A percentile compares a stretch with the other conserved stretches of the same genome.
Evolutionary conservation across 2,113 vertebrate genomes (phyloP).

Genomic region (Nothocercus nigrocapillus): DNA sequence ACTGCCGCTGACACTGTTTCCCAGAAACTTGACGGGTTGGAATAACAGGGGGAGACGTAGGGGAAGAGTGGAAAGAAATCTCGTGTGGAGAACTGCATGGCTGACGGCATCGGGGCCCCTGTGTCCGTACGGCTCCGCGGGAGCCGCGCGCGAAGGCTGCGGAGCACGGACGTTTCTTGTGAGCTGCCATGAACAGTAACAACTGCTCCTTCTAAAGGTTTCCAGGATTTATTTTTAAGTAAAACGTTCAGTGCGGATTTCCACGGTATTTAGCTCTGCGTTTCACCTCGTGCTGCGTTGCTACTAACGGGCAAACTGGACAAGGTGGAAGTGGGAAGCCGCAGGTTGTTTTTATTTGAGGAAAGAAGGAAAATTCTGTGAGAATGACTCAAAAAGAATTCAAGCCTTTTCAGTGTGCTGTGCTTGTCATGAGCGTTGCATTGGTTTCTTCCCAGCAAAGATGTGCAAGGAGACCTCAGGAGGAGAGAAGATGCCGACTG

Average conservation of each 20-base stretch:
- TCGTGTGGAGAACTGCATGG: neutral
- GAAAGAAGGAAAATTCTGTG: neutral
- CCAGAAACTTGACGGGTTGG: constrained; percentile 30
- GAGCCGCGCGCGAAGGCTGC: neutral
- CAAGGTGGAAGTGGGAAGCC: neutral
- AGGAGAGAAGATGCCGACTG: constrained; percentile 32
- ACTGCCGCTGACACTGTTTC: neutral
- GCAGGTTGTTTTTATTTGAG: neutral
- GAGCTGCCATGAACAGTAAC: neutral
- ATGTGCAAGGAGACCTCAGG: constrained; percentile 35
- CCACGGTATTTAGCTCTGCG: neutral
- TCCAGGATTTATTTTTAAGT: neutral
- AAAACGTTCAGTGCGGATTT: neutral
- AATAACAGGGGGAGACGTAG: constrained; percentile 36
- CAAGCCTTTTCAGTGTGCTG: constrained; percentile 14
- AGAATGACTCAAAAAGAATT: neutral
- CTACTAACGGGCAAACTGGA: neutral
- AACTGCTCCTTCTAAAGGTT: neutral
- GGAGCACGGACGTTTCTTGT: neutral
- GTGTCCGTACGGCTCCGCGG: neutral
- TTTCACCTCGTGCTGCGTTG: neutral
- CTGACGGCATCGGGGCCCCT: constrained; percentile 5
- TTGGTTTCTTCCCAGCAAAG: constrained; percentile 39
- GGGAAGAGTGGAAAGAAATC: neutral
- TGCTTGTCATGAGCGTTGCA: constrained; percentile 31